Evolutionary conservation across 2,797 vertebrate species (phyloP).

Genomic region (Emys orbicularis): DNA sequence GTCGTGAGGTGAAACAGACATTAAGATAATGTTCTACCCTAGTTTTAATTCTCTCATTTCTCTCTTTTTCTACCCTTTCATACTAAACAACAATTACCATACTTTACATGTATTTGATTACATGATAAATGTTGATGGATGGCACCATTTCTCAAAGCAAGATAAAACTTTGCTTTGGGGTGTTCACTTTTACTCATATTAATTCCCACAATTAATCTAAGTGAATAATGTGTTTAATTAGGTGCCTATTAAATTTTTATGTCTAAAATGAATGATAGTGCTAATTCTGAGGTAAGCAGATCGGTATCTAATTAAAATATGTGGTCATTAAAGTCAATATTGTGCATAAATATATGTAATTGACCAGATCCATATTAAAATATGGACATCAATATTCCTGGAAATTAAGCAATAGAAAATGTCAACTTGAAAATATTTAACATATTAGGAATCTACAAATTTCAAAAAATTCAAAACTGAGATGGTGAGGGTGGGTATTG

Average conservation of each 20-base stretch:
- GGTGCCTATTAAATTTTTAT: constrained; percentile 65
- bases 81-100: constrained; percentile 54
- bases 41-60: constrained; percentile 25
- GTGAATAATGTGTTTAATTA: constrained; percentile 74
- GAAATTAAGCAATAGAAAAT: background rate
- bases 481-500: background rate
- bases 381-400: background rate
- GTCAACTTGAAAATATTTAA: background rate
- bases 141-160: background rate
- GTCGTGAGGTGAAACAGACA: background rate
- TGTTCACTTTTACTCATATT: constrained; percentile 55
- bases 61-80: background rate
- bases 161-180: constrained; percentile 32
- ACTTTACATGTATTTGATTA: constrained; percentile 44
- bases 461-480: background rate
- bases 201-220: constrained; percentile 66
- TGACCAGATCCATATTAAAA: constrained; percentile 34
- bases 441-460: background rate
- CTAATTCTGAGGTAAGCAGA: constrained; percentile 59
- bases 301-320: constrained; percentile 43
- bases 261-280: constrained; percentile 37
- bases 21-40: constrained; percentile 12
- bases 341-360: constrained; percentile 31
- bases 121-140: constrained; percentile 40
- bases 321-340: background rate